Evolutionary conservation across 2,888 invertebrate species (phyloP).

Genomic region (Lithophane socia): DNA sequence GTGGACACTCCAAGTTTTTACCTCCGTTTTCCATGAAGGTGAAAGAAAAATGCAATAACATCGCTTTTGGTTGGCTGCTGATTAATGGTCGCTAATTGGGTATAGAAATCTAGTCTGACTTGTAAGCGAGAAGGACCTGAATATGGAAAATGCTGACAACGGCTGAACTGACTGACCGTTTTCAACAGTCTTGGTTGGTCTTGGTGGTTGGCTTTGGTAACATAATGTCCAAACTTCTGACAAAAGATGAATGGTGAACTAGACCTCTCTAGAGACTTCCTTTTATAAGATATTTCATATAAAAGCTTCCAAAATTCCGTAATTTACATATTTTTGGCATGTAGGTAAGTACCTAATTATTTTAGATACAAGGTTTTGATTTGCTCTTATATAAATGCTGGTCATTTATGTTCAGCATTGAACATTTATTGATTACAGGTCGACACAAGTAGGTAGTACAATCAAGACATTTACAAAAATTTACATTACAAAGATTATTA

Average conservation of each 20-base stretch:
- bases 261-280: not conserved
- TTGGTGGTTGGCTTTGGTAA: not conserved
- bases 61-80: slow-evolving; percentile 21
- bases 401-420: not conserved
- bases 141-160: not conserved
- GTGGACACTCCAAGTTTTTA: slow-evolving; percentile 41
- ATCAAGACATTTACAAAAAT: not conserved
- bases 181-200: slow-evolving; percentile 10
- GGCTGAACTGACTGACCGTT: not conserved
- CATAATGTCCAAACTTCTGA: not conserved
- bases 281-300: not conserved
- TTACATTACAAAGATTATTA: not conserved
- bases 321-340: not conserved
- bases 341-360: not conserved
- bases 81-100: slow-evolving; percentile 25
- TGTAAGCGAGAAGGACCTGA: slow-evolving; percentile 10
- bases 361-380: not conserved
- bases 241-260: not conserved
- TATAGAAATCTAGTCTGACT: slow-evolving; percentile 24
- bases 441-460: not conserved
- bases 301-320: slow-evolving; percentile 3
- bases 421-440: slow-evolving; percentile 2
- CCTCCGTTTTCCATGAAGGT: slow-evolving; percentile 24
- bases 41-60: slow-evolving; percentile 35
- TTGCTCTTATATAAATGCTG: not conserved